A percentile compares a stretch with the other conserved stretches of the same genome.
These are phyloP conservation scores for Benthochromis sp. DNA, from an alignment of 2,113 vertebrate genomes.

Conservation along the genomic window DNA sequence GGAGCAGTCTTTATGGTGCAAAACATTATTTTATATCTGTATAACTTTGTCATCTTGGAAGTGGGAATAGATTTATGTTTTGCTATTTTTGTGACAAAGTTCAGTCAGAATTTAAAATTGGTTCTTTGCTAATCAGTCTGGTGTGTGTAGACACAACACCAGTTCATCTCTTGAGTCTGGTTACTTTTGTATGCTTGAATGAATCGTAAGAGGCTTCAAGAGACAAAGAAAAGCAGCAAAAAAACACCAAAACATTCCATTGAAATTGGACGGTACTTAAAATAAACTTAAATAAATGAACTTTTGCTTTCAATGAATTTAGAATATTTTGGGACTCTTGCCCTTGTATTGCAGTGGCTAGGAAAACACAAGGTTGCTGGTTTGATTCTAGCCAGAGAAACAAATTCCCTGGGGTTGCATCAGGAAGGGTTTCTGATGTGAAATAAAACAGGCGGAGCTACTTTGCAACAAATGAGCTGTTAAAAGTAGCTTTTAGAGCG, in stretches of 20 bases:
- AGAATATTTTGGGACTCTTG: neutral
- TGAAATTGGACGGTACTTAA: neutral
- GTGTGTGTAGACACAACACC: rapidly evolving
- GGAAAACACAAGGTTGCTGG: neutral
- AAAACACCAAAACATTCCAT: neutral
- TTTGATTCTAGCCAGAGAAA: neutral
- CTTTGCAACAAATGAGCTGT: neutral
- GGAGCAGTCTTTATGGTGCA: neutral
- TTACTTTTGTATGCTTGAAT: neutral
- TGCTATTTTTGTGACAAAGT: neutral
- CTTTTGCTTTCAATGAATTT: neutral
- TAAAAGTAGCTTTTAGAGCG: neutral
- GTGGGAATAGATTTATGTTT: neutral
- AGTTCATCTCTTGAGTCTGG: neutral
- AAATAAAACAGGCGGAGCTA: neutral
- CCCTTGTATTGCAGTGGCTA: neutral
- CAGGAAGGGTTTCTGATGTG: neutral
- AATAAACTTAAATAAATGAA: neutral
- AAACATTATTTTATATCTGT: neutral
- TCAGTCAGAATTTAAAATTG: neutral
- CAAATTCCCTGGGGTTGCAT: neutral
- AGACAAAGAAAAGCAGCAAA: neutral
- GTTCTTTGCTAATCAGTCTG: neutral
- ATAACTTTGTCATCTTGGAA: neutral
- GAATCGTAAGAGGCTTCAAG: neutral